Evolutionary conservation across 2,888 invertebrate species (phyloP).

Genomic region (Drosophila cognata): DNA sequence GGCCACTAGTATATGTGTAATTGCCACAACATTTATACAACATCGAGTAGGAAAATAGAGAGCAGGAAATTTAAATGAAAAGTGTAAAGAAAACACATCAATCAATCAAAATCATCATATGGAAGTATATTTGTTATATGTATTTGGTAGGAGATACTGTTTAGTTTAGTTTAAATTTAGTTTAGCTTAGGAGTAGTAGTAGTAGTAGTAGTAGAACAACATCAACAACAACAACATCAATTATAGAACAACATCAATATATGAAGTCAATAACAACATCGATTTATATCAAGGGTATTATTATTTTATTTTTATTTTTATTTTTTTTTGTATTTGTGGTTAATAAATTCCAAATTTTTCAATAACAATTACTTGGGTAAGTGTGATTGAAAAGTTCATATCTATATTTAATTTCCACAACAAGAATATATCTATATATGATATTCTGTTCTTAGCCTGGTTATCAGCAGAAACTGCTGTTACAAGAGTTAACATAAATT

Average conservation of each 20-base stretch:
- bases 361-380: slow-evolving; percentile 22
- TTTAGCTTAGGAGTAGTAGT: slow-evolving; percentile 53
- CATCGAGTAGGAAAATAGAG: slow-evolving; percentile 50
- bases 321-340: slow-evolving; percentile 26
- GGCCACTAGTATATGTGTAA: slow-evolving; percentile 13
- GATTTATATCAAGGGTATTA: slow-evolving; percentile 66
- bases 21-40: slow-evolving; percentile 43
- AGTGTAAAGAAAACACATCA: slow-evolving; percentile 48
- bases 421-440: not conserved
- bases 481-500: slow-evolving; percentile 7
- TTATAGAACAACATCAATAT: slow-evolving; percentile 79
- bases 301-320: slow-evolving; percentile 1
- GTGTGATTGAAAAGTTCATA: slow-evolving; percentile 7
- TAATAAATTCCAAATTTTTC: slow-evolving; percentile 9
- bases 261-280: slow-evolving; percentile 81
- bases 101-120: slow-evolving; percentile 61
- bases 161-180: slow-evolving; percentile 35
- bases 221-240: slow-evolving; percentile 77
- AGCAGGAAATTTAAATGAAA: slow-evolving; percentile 28
- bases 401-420: slow-evolving; percentile 6
- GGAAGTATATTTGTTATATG: slow-evolving; percentile 50
- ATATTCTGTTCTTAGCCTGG: slow-evolving; percentile 11
- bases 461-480: slow-evolving; percentile 15
- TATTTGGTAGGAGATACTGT: slow-evolving; percentile 46
- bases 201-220: slow-evolving; percentile 66